Conservation (phyloP, 2,797 vertebrate genomes). For the Champsocephalus esox region DNA sequence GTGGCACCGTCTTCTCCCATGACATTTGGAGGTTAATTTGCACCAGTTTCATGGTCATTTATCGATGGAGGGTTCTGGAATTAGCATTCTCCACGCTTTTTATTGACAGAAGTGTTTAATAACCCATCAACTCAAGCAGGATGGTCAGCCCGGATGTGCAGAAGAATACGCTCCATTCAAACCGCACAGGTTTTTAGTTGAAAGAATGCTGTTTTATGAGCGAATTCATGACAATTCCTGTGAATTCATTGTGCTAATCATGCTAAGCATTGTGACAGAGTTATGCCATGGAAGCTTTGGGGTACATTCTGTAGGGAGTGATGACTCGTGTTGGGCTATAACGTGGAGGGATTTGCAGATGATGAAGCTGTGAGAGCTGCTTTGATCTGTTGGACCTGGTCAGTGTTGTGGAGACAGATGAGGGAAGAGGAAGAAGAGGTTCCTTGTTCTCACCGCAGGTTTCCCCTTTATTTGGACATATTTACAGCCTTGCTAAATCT, state of each 20-base stretch:
- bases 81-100: slow-evolving; percentile 87
- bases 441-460: slow-evolving; percentile 82
- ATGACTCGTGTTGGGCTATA: slow-evolving; percentile 50
- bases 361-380: slow-evolving; percentile 77
- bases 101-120: slow-evolving; percentile 89
- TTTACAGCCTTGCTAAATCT: slow-evolving; percentile 85
- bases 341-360: slow-evolving; percentile 74
- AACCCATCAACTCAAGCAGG: slow-evolving; percentile 84
- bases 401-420: slow-evolving; percentile 77
- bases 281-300: slow-evolving; percentile 47
- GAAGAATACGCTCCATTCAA: slow-evolving; percentile 32
- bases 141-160: slow-evolving; percentile 63
- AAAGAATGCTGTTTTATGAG: background rate
- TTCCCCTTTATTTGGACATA: slow-evolving; percentile 85
- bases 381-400: slow-evolving; percentile 75
- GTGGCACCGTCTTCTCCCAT: slow-evolving; percentile 82
- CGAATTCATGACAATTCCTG: slow-evolving; percentile 31
- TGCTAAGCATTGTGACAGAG: slow-evolving; percentile 29
- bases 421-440: slow-evolving; percentile 84
- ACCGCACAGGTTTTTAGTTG: slow-evolving; percentile 16
- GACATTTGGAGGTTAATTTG: slow-evolving; percentile 90
- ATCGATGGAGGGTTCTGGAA: slow-evolving; percentile 82
- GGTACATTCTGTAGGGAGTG: slow-evolving; percentile 47
- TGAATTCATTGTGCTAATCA: slow-evolving; percentile 46
- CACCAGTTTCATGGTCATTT: slow-evolving; percentile 86